phyloP scores from a whole-genome alignment of 2,113 vertebrate genomes.

The Tretioscincus oriximinensis region DNA sequence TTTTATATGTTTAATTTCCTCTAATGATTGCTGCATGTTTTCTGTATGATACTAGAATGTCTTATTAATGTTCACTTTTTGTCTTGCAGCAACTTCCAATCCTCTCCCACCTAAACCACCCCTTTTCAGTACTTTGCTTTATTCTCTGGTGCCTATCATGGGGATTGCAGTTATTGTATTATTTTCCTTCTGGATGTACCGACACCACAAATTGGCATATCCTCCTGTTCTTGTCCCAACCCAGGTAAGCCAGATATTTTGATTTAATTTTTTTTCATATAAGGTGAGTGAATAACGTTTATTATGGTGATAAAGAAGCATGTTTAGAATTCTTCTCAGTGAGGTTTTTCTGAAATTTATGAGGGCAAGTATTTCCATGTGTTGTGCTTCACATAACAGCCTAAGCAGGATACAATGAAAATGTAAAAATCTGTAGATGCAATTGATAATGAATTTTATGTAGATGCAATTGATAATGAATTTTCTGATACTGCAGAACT shows the following conservation, averaged over 20 bases:
- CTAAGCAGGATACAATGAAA: background rate
- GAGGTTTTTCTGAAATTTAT: background rate
- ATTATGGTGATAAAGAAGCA: too few species aligned
- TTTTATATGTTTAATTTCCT: background rate
- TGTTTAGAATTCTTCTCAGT: background rate
- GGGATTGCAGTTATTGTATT: conserved; percentile 89
- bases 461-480: too few species aligned
- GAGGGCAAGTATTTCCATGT: background rate
- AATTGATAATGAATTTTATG: background rate
- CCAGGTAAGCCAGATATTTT: conserved; percentile 81
- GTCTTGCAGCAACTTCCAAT: conserved; percentile 87
- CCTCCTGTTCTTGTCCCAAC: conserved; percentile 96
- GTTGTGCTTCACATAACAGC: background rate
- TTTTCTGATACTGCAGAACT: too few species aligned
- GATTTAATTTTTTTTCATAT: background rate
- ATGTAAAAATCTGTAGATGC: background rate
- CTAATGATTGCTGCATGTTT: background rate
- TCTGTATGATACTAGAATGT: conserved; percentile 10
- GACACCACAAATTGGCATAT: conserved; percentile 97
- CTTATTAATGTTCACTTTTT: conserved; percentile 13
- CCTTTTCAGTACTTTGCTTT: conserved; percentile 93
- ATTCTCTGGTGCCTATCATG: conserved; percentile 94
- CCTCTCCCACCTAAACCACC: conserved; percentile 87
- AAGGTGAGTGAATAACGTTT: background rate
- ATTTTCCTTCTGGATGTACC: conserved; percentile 98